A percentile compares a stretch with the other conserved stretches of the same genome.
phyloP scores from a whole-genome alignment of 2,113 vertebrate species.

The Chaetura pelagica region DNA sequence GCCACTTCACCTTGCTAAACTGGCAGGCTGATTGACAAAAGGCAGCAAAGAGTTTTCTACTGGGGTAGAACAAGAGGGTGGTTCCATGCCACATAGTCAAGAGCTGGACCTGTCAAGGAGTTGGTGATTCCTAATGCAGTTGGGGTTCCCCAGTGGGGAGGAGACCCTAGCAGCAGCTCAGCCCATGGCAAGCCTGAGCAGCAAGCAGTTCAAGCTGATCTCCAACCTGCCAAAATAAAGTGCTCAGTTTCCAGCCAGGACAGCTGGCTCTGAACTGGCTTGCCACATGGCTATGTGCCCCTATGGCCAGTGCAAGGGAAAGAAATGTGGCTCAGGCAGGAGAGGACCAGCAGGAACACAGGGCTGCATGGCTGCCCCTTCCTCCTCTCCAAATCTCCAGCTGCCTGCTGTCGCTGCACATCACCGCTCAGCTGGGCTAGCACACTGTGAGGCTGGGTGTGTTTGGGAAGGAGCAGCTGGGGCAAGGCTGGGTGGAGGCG shows the following conservation, averaged over 20 bases:
- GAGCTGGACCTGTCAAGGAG: neutral
- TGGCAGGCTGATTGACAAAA: neutral
- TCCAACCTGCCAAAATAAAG: neutral
- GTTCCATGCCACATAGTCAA: neutral
- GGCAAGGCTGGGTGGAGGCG: neutral
- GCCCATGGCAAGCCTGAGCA: neutral
- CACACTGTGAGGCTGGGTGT: accelerated
- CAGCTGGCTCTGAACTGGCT: neutral
- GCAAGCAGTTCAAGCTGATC: neutral
- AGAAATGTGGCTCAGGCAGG: accelerated
- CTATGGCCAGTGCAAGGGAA: neutral
- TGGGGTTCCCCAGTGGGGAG: neutral
- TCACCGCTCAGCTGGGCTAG: neutral
- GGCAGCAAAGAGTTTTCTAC: neutral
- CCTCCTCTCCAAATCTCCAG: neutral
- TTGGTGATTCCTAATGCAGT: neutral
- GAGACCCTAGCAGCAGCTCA: neutral
- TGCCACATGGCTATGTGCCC: neutral
- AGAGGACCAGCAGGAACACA: neutral
- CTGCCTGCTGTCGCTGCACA: accelerated
- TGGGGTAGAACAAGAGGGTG: neutral
- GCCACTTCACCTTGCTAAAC: neutral
- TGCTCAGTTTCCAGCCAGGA: neutral
- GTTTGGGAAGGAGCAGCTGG: neutral
- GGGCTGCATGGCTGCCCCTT: accelerated